Conservation (phyloP, 2,888 invertebrate genomes). For the Malacosoma neustria region DNA sequence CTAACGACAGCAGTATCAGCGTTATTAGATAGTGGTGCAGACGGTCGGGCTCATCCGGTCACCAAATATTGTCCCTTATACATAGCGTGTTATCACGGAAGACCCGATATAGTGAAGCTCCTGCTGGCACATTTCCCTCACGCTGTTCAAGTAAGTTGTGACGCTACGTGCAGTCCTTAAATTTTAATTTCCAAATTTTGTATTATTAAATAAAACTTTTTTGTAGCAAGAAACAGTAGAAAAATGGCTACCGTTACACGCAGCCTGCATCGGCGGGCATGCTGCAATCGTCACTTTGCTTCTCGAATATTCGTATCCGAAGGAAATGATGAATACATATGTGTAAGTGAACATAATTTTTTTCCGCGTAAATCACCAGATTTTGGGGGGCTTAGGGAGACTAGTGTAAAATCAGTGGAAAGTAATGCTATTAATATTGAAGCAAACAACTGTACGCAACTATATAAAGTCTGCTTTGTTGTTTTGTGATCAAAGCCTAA, state of each 20-base stretch:
- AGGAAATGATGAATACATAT: constrained; percentile 45
- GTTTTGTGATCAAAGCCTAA: too few species aligned
- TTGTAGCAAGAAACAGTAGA: constrained; percentile 89
- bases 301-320: constrained; percentile 88
- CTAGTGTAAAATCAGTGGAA: too few species aligned
- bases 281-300: constrained; percentile 84
- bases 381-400: too few species aligned
- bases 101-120: constrained; percentile 82
- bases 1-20: constrained; percentile 84
- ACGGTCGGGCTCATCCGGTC: constrained; percentile 91
- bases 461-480: too few species aligned
- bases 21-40: constrained; percentile 87
- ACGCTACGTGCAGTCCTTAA: too few species aligned
- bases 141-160: constrained; percentile 83
- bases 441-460: too few species aligned
- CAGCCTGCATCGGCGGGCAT: constrained; percentile 93
- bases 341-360: constrained; percentile 36
- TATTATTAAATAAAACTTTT: too few species aligned
- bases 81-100: constrained; percentile 91
- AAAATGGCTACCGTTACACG: constrained; percentile 94
- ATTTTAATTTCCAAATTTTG: too few species aligned
- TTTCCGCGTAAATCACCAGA: too few species aligned
- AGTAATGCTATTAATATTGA: too few species aligned
- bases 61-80: constrained; percentile 95
- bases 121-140: constrained; percentile 89